These are phyloP conservation scores for Astreopora myriophthalma DNA, from an alignment of 64 coral and sea anemone genomes.

Conservation along the genomic window DNA sequence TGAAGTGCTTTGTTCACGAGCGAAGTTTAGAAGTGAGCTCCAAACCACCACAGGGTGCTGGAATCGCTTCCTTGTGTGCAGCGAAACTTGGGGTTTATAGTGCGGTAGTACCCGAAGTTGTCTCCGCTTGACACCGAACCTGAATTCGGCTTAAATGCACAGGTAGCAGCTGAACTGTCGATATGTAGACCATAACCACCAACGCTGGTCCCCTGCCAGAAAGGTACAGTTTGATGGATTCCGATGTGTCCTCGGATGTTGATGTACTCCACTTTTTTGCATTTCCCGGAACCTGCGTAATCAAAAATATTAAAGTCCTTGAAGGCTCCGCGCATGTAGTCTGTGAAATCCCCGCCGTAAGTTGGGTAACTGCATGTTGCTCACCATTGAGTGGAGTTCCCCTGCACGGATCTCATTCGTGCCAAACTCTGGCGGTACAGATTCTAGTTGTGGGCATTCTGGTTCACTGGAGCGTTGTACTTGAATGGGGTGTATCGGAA, in stretches of 20 bases:
- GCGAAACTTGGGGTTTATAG: neutral
- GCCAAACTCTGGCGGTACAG: slow-evolving; percentile 1
- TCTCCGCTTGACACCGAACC: neutral
- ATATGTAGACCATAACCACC: neutral
- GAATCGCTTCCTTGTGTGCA: neutral
- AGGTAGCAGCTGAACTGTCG: neutral
- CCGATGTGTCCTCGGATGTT: too few relatives aligned
- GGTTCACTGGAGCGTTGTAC: slow-evolving; percentile 36
- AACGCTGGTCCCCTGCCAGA: neutral
- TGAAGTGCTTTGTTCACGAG: too few relatives aligned
- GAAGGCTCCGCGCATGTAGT: slow-evolving; percentile 47
- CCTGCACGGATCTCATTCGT: slow-evolving; percentile 17
- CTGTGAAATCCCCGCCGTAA: slow-evolving; percentile 24
- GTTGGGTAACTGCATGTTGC: slow-evolving; percentile 45
- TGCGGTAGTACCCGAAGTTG: slow-evolving; percentile 32
- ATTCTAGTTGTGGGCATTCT: slow-evolving; percentile 45
- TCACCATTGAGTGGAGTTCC: slow-evolving; percentile 43
- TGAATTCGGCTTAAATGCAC: neutral
- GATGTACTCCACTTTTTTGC: too few relatives aligned
- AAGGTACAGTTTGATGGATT: too few relatives aligned
- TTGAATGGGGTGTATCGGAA: neutral
- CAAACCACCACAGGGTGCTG: slow-evolving; percentile 44
- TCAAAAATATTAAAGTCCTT: slow-evolving; percentile 18
- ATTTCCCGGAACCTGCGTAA: neutral
- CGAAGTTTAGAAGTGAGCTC: neutral